Evolutionary conservation across 1,140 invertebrate genomes (phyloP), one percentile per base, ranked within the genome.

Genomic region (Solen grandis): DNA sequence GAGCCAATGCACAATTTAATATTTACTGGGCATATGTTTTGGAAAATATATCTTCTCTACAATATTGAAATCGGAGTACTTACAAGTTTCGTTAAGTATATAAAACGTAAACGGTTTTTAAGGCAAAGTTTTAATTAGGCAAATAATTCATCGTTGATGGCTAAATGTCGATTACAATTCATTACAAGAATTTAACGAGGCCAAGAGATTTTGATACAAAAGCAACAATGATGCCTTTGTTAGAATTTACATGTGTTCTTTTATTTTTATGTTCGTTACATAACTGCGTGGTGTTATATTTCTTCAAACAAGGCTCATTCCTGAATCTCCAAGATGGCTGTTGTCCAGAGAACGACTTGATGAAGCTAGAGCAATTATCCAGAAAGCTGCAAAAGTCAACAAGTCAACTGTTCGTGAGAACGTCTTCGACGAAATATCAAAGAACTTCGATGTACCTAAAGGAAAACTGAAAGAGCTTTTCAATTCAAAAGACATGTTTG

Each of bases 291-390:
- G 16, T 62, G 0, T 62, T 70, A 50, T 63, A 31, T 41, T 38
- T n/a, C 16, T 60, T 25, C 19, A 68, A 35, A 59, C 55, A 35
- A 89, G 88, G 76, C 29, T 89, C 36, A 41, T 90, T 25, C 88
- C 89, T 1, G 89, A 90, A 54, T 90, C 88, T 10, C 88, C 89
- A 8, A 81, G 89, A 29, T 90, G 89, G 89, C 72, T 90, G 13
- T 69, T 90, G 29, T 83, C 80, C 31, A 84, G 85, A 65, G 78
- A 80, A 10, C 70, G 89, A 46, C 74, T 79, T 59, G 62, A 81
- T 36, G 89, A 90, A 72, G 89, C 89, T 13, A 76, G 86, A 31
- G 52, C 59, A 46, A 88, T 90, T 25, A n/a, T 90, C 0, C 70
- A 74, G 46, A 73, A 80, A 19, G 84, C 85, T 25, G 89, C 88